These are phyloP conservation scores for Mechanitis messenoides DNA, from an alignment of 2,888 invertebrate species.

Conservation along the genomic window DNA sequence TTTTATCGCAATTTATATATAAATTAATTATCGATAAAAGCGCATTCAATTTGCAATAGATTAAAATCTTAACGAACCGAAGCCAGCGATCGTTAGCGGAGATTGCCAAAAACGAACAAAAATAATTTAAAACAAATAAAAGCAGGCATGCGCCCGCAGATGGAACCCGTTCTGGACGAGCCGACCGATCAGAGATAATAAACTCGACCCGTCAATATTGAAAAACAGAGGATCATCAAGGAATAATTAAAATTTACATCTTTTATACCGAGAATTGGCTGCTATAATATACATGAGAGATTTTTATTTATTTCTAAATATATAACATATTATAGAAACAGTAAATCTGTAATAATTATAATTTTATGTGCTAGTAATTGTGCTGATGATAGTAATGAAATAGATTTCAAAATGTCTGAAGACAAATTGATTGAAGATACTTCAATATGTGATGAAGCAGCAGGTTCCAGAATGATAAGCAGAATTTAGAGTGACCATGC, in stretches of 20 bases:
- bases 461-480: conserved; percentile 58
- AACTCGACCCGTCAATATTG: conserved; percentile 57
- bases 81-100: conserved; percentile 63
- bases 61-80: conserved; percentile 67
- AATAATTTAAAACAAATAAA: conserved; percentile 73
- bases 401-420: conserved; percentile 48
- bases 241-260: conserved; percentile 14
- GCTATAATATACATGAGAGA: not conserved
- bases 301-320: no score
- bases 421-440: conserved; percentile 61
- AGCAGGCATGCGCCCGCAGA: conserved; percentile 56
- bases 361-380: conserved; percentile 26
- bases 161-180: conserved; percentile 54
- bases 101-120: conserved; percentile 74
- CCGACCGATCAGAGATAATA: conserved; percentile 66
- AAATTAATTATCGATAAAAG: conserved; percentile 52
- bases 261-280: conserved; percentile 8
- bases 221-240: conserved; percentile 22
- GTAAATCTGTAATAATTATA: conserved; percentile 18
- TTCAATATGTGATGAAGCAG: conserved; percentile 41
- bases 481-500: conserved; percentile 66
- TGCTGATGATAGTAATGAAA: conserved; percentile 44
- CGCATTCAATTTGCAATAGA: conserved; percentile 59
- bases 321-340: not conserved
- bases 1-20: conserved; percentile 40